Evolutionary conservation across 2,888 invertebrate species (phyloP).

Genomic region (Pegoplata infirma): DNA sequence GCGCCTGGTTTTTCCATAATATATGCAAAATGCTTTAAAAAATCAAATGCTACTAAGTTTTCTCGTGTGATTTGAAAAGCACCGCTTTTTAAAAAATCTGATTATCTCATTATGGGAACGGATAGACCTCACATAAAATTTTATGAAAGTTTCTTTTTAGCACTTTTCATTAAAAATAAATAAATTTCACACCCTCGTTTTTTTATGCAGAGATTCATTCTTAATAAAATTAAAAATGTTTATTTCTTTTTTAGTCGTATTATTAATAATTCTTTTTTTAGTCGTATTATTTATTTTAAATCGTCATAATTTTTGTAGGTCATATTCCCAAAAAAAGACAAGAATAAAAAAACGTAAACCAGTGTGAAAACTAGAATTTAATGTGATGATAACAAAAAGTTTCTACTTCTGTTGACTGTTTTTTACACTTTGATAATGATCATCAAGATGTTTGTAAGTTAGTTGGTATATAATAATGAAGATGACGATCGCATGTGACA

Average conservation of each 20-base stretch:
- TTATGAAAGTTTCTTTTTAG: background rate
- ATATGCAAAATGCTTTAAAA: too few relatives aligned
- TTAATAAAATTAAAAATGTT: background rate
- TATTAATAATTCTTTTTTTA: too few relatives aligned
- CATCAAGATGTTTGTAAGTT: background rate
- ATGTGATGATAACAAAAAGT: constrained; percentile 9
- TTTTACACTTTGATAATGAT: background rate
- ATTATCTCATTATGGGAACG: too few relatives aligned
- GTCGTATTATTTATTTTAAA: constrained; percentile 4
- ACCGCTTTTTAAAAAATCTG: too few relatives aligned
- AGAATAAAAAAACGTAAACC: background rate
- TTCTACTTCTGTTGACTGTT: constrained; percentile 7
- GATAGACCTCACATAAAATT: background rate
- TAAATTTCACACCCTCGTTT: constrained; percentile 18
- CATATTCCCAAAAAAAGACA: constrained; percentile 24
- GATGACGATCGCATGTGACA: constrained; percentile 1
- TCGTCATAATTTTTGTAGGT: constrained; percentile 40
- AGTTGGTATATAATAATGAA: constrained; percentile 1
- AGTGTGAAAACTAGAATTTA: constrained; percentile 30
- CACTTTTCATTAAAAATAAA: background rate
- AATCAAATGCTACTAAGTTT: too few relatives aligned
- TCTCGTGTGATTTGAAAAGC: too few relatives aligned
- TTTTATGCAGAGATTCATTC: constrained; percentile 3
- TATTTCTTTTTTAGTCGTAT: background rate
- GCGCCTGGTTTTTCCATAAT: too few relatives aligned